Evolutionary conservation across 2,797 vertebrate genomes (phyloP).

Genomic region (Brachymystax lenok): DNA sequence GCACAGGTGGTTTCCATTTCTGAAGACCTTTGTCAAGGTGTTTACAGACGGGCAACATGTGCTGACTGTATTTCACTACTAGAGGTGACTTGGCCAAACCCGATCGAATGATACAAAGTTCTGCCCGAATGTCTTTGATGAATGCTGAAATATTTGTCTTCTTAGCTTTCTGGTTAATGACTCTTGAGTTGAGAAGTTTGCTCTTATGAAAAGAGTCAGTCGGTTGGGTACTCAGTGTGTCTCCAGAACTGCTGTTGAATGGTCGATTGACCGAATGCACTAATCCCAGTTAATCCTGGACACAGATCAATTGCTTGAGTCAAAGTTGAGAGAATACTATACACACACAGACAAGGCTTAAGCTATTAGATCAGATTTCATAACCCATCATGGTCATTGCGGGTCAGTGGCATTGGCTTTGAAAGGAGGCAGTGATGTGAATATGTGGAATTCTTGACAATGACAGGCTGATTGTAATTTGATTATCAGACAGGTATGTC

Average conservation of each 20-base stretch:
- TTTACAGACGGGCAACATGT: conserved; percentile 11
- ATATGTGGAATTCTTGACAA: background rate
- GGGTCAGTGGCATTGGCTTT: background rate
- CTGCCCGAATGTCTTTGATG: background rate
- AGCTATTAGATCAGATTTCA: background rate
- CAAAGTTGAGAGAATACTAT: too few relatives aligned
- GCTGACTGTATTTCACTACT: conserved; percentile 3
- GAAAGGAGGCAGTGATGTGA: background rate
- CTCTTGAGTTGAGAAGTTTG: background rate
- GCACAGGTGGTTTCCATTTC: conserved; percentile 29
- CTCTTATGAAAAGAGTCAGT: background rate
- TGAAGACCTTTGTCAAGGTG: conserved; percentile 9
- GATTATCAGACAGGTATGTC: background rate
- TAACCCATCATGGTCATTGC: background rate
- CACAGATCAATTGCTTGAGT: background rate
- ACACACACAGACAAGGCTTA: background rate
- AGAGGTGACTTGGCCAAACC: background rate
- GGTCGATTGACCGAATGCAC: background rate
- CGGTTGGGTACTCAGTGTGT: background rate
- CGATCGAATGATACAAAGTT: background rate
- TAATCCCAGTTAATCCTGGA: background rate
- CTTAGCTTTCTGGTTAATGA: background rate
- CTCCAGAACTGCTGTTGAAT: background rate
- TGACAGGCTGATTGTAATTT: background rate
- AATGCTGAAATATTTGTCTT: background rate